Percentiles rank a stretch among this genome's conserved stretches.
Evolutionary conservation across 35 echinoderm and acorn worm genomes (phyloP).

Genomic region (Patiria miniata): DNA sequence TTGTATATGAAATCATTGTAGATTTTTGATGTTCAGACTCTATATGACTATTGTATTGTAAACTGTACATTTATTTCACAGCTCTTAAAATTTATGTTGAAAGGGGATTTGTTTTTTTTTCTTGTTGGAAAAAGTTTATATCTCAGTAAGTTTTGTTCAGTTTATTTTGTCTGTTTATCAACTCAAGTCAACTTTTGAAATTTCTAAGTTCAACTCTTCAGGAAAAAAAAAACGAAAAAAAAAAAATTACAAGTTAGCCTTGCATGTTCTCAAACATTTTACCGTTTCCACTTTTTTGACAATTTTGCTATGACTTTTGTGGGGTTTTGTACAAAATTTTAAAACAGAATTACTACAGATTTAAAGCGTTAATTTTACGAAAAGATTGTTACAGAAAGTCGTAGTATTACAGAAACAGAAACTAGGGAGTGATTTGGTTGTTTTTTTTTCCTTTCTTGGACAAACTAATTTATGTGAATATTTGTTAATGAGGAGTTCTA

Average conservation of each 20-base stretch:
- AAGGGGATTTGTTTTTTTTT: no score
- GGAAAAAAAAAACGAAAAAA: no score
- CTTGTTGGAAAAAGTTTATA: no score
- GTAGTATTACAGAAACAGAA: not conserved
- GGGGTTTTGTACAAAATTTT: constrained; percentile 15
- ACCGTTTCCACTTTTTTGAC: constrained; percentile 19
- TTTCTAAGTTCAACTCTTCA: no score
- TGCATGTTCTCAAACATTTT: constrained; percentile 21
- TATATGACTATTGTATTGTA: no score
- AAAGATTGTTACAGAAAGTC: not conserved
- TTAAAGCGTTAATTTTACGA: not conserved
- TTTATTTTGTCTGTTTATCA: no score
- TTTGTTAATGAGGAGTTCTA: not conserved
- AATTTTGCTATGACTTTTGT: constrained; percentile 26
- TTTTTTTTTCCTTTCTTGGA: constrained; percentile 3
- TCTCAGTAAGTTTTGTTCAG: no score
- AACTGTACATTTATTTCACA: no score
- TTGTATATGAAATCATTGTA: no score
- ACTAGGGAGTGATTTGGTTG: not conserved
- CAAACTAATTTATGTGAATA: not conserved
- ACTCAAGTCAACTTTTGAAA: no score
- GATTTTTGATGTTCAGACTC: no score
- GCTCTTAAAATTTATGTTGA: no score
- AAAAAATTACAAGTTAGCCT: not conserved
- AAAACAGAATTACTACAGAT: constrained; percentile 1